Conservation (phyloP, 53 echinoderm and acorn worm genomes). For the Astropecten irregularis region DNA sequence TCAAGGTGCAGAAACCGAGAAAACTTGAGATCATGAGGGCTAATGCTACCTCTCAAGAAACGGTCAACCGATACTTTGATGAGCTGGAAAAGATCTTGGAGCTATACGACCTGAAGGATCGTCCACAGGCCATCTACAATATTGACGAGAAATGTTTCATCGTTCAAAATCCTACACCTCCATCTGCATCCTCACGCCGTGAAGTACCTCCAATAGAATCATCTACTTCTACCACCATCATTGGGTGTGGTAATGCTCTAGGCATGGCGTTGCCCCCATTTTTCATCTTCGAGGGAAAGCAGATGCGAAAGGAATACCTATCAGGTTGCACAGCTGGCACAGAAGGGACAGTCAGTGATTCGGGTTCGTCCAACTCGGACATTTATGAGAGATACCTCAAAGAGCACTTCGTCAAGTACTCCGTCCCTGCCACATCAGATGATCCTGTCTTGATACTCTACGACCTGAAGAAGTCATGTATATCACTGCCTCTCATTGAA, state of each 20-base stretch:
- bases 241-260: too few species aligned
- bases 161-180: slow-evolving; percentile 15
- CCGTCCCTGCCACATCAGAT: neutral
- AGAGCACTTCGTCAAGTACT: slow-evolving; percentile 31
- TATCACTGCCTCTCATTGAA: slow-evolving; percentile 38
- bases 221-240: slow-evolving; percentile 22
- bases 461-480: neutral
- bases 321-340: slow-evolving; percentile 14
- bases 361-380: slow-evolving; percentile 15
- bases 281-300: slow-evolving; percentile 38
- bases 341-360: slow-evolving; percentile 10
- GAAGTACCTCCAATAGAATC: too few species aligned
- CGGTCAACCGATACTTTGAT: too few species aligned
- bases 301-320: too few species aligned
- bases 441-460: slow-evolving; percentile 21
- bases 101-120: too few species aligned
- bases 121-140: slow-evolving; percentile 27
- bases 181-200: neutral
- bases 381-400: slow-evolving; percentile 14
- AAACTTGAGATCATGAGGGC: slow-evolving; percentile 14
- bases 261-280: slow-evolving; percentile 29
- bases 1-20: slow-evolving; percentile 13
- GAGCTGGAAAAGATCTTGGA: slow-evolving; percentile 19
- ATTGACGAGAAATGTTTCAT: slow-evolving; percentile 37
- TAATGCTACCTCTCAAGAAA: too few species aligned